A percentile compares a stretch with the other conserved stretches of the same genome.
Evolutionary conservation across 1,140 invertebrate species (phyloP).

Genomic region (Drosophila nebulosa): DNA sequence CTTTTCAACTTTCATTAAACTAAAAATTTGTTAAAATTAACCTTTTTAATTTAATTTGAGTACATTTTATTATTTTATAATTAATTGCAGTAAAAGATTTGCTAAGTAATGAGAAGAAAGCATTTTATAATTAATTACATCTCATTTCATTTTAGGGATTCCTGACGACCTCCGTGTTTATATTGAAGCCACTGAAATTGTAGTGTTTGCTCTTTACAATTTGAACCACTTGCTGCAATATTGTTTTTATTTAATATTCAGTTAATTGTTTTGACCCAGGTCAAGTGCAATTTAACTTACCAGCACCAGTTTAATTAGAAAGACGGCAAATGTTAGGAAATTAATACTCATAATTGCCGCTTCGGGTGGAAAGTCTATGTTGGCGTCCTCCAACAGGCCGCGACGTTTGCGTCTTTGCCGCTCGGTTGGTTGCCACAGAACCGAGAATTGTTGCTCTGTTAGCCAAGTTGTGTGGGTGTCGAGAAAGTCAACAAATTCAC

Average conservation of each 20-base stretch:
- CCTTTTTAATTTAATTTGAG: no score
- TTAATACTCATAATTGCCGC: slow-evolving; percentile 90
- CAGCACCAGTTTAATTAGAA: slow-evolving; percentile 90
- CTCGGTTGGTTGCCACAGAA: slow-evolving; percentile 64
- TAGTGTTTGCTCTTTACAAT: slow-evolving; percentile 81
- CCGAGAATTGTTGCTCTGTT: slow-evolving; percentile 62
- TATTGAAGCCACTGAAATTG: slow-evolving; percentile 53
- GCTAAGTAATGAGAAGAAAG: not conserved
- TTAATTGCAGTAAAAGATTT: no score
- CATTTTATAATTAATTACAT: not conserved
- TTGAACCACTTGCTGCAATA: slow-evolving; percentile 82
- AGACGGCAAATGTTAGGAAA: slow-evolving; percentile 91
- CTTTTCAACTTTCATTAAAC: no score
- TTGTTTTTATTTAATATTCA: not conserved
- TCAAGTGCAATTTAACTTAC: slow-evolving; percentile 81
- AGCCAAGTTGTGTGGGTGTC: not conserved
- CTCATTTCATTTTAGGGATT: slow-evolving; percentile 14
- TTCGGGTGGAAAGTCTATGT: slow-evolving; percentile 90
- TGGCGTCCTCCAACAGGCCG: slow-evolving; percentile 81
- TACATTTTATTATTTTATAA: no score
- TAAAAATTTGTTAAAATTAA: no score
- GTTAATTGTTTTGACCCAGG: not conserved
- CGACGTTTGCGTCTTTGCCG: slow-evolving; percentile 51
- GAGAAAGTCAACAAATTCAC: not conserved
- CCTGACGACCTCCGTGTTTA: slow-evolving; percentile 32